These are phyloP conservation scores for Augochlorella aurata DNA, from an alignment of 2,888 invertebrate species.

Conservation along the genomic window DNA sequence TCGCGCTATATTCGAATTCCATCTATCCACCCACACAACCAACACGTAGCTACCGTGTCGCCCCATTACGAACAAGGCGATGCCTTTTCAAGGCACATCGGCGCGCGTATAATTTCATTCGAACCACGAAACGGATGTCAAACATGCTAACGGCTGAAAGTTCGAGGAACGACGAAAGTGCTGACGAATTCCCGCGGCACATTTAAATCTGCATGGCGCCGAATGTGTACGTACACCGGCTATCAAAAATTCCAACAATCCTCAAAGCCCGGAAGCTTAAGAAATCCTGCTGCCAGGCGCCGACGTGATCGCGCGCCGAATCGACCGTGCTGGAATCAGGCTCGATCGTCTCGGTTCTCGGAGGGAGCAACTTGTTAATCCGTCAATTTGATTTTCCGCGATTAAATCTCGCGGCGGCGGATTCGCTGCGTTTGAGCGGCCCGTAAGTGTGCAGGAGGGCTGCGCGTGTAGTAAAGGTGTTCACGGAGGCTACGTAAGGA, in stretches of 20 bases:
- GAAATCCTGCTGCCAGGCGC: no score
- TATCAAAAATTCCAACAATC: conserved; percentile 16
- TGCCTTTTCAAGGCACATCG: conserved; percentile 71
- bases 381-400: conserved; percentile 43
- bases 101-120: conserved; percentile 75
- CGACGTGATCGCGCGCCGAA: not conserved
- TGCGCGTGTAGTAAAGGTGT: conserved; percentile 32
- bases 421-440: conserved; percentile 1
- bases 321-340: not conserved
- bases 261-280: not conserved
- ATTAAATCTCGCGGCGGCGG: conserved; percentile 38
- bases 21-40: conserved; percentile 36
- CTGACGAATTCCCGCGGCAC: conserved; percentile 19
- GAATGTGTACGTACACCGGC: not conserved
- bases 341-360: conserved; percentile 15
- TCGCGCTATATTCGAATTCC: conserved; percentile 54
- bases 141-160: conserved; percentile 72
- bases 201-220: conserved; percentile 53
- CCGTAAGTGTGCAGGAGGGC: conserved; percentile 2
- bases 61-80: conserved; percentile 26
- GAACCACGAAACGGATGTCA: conserved; percentile 75
- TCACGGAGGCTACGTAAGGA: conserved; percentile 37
- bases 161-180: conserved; percentile 28
- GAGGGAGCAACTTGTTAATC: conserved; percentile 18
- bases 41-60: conserved; percentile 3